These are phyloP conservation scores for Gavialis gangeticus DNA, from an alignment of 2,113 vertebrate genomes.

Conservation along the genomic window DNA sequence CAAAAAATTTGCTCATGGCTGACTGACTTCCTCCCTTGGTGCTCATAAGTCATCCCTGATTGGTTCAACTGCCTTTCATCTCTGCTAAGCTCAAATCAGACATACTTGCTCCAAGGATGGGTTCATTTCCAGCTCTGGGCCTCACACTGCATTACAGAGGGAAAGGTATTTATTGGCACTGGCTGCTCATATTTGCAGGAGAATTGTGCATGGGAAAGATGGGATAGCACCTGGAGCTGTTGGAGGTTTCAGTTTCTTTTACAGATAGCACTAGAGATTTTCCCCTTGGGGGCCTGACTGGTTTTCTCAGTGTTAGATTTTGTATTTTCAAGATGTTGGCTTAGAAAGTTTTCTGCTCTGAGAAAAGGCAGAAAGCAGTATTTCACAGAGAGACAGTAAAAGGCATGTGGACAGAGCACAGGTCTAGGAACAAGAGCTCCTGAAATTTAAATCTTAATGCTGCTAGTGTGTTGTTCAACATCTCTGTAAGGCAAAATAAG, in stretches of 20 bases:
- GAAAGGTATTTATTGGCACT: conserved; percentile 31
- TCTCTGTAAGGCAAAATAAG: neutral
- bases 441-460: neutral
- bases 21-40: conserved; percentile 77
- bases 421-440: neutral
- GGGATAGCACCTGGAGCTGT: neutral
- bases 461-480: neutral
- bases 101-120: conserved; percentile 34
- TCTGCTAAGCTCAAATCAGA: conserved; percentile 65
- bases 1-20: conserved; percentile 71
- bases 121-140: conserved; percentile 51
- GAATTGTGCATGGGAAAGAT: conserved; percentile 12
- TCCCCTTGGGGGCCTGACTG: neutral
- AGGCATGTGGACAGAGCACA: neutral
- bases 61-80: conserved; percentile 75
- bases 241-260: neutral
- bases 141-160: neutral
- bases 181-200: neutral
- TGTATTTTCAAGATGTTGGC: neutral
- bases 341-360: neutral
- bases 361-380: neutral
- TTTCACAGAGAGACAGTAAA: neutral
- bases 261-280: neutral
- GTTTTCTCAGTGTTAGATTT: neutral
- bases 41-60: conserved; percentile 77